Evolutionary conservation across 2,888 invertebrate genomes (phyloP), one percentile per base, ranked within the genome.

Genomic region (Cerceris ruficornis): DNA sequence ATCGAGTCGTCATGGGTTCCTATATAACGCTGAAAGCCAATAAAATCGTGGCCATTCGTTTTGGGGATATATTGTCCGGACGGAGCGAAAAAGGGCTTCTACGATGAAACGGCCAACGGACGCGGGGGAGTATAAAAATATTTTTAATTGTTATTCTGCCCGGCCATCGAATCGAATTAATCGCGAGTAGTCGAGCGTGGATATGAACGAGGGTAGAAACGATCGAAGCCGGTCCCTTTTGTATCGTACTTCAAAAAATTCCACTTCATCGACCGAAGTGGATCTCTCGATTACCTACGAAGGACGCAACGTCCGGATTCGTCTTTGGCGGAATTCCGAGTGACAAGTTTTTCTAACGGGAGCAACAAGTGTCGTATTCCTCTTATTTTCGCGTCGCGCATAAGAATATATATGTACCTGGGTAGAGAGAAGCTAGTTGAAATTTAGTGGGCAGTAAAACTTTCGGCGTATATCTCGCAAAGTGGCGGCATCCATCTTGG

Each of bases 371-470:
- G 88, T 85, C 83, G 86, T 83, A 85, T 88, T 87, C 84, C 83
- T 88, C 83, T 86, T 86, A 88, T 88, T 85, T 80, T 81, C 75
- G 57, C 75, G 64, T 75, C 75, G 67, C 72, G 67, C 57, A 79
- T 77, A 77, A 79, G 77, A 76, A 86, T 82, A 75, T 77, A 68
- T 62, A 77, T 17, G 54, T 75, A 69, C 7, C 67, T 62, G 71
- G 9, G 61, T 67, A 67, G 77, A 67, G 77, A 75, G 65, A 75
- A 84, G 84, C 88, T 89, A 90, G 89, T 86, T 86, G 84, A 89
- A 90, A 91, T 91, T 91, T 91, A 91, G 87, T 87, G 88, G 87
- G 89, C 86, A 90, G 86, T 91, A 90, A 91, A 91, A 90, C 90
- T 90, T 91, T 90, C 88, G 84, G 80, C 89, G 83, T 91, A 90